A percentile compares a stretch with the other conserved stretches of the same genome.
Evolutionary conservation across 2,797 vertebrate genomes (phyloP).

Genomic region (Cephalopachus bancanus): DNA sequence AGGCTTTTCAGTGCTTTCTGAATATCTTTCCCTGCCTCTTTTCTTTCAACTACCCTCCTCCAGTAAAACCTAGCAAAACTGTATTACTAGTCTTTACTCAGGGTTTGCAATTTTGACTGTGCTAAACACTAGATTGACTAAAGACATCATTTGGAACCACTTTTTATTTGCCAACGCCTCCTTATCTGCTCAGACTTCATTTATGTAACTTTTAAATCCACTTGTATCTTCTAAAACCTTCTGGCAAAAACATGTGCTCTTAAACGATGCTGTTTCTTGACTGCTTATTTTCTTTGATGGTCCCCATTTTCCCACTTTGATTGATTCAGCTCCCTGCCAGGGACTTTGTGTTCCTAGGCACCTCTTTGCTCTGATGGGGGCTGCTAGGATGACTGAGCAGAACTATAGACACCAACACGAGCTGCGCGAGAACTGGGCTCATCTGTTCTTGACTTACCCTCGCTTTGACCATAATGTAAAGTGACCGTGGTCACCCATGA

Average conservation of each 20-base stretch:
- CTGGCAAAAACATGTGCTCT: neutral
- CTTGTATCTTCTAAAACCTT: neutral
- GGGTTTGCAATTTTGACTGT: too few relatives aligned
- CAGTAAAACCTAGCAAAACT: neutral
- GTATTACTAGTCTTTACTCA: rapidly evolving
- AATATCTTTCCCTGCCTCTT: neutral
- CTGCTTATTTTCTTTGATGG: neutral
- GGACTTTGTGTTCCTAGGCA: neutral
- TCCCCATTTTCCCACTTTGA: neutral
- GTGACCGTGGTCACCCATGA: rapidly evolving
- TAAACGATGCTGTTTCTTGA: neutral
- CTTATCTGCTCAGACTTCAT: neutral
- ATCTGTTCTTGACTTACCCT: rapidly evolving
- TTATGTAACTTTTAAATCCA: neutral
- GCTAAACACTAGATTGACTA: neutral
- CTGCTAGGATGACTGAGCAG: rapidly evolving
- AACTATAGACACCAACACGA: neutral
- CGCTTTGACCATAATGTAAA: too few relatives aligned
- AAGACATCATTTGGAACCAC: neutral
- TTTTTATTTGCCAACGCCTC: neutral
- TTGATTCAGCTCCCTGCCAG: neutral
- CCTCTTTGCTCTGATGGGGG: neutral
- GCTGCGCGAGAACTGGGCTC: rapidly evolving
- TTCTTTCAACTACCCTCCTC: neutral
- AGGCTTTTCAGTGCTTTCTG: neutral